phyloP scores from a whole-genome alignment of 2,797 vertebrate genomes.

The Halcyon chelicuti region DNA sequence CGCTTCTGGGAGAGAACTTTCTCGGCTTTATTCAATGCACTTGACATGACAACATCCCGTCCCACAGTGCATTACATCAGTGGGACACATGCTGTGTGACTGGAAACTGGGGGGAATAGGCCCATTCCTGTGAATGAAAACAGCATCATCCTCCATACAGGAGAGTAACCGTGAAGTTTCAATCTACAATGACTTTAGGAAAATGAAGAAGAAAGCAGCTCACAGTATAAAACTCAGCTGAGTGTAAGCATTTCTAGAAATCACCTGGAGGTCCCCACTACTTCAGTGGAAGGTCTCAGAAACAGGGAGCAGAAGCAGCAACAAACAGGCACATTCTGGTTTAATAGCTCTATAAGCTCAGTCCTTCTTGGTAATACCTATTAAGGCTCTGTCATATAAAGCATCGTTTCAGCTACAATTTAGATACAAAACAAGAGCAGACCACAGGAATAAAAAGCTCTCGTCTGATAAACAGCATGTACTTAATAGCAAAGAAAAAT shows the following conservation, averaged over 20 bases:
- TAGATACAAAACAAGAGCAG: constrained; percentile 2
- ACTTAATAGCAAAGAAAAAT: background rate
- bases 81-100: rapidly evolving
- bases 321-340: background rate
- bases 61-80: rapidly evolving
- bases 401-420: background rate
- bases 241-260: background rate
- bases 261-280: background rate
- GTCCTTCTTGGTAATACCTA: background rate
- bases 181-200: background rate
- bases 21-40: rapidly evolving
- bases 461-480: background rate
- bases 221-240: background rate
- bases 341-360: background rate
- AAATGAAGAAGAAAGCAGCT: background rate
- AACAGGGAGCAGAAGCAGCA: background rate
- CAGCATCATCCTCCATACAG: rapidly evolving
- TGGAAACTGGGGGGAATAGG: no score
- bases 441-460: background rate
- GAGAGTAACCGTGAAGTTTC: background rate
- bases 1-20: rapidly evolving
- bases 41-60: rapidly evolving
- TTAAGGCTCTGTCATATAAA: background rate
- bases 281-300: background rate
- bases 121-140: background rate